Evolutionary conservation across 2,113 vertebrate genomes (phyloP), one percentile per base, ranked within the genome.

Genomic region (Pyrgilauda ruficollis): DNA sequence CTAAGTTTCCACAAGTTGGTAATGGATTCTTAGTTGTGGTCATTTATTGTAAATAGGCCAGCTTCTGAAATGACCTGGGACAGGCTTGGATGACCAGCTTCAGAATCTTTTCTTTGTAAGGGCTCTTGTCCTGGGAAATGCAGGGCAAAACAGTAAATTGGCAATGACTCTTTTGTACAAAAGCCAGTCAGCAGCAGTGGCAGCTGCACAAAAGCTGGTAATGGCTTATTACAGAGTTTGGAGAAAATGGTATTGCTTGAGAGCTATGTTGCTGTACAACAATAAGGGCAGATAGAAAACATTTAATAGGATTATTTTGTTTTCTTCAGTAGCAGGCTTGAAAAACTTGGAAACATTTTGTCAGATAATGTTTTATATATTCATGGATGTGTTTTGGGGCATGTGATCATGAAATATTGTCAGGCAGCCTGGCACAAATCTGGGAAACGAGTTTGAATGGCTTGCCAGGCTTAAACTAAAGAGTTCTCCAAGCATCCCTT

Each of bases 201-300:
- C 69, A 94, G 74, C 83, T 91, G 31, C 61, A 67, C 86, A 92
- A 95, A 96, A 96, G 50, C 83, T 79, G 46, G 58, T 93, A 87
- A 88, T 72, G 77, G 33, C 23, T 90, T 43, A 66, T 91, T 92
- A 76, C 27, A 64, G 74, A 75, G 49, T 73, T 59, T 89, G 85
- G 55, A 81, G 41, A 76, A 90, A 84, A 86, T 50, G 37, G 22
- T 55, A 68, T 58, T 84, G 28, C 82, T 80, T 76, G 46, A 92
- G 46, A 95, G 68, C 68, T 47, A 15, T 85, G 44, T 39, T 94
- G 62, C 43, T 89, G 55, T 80, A 79, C 58, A 91, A 79, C 52
- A 95, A 59, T 47, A 87, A 81, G 10, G 39, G 50, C 61, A 82
- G 61, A 52, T 13, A 84, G 41, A 92, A 89, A 66, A 91, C 22